Base-by-base conservation (phyloP, 2,113 vertebrate genomes). In the Rhombomys opimus region DNA sequence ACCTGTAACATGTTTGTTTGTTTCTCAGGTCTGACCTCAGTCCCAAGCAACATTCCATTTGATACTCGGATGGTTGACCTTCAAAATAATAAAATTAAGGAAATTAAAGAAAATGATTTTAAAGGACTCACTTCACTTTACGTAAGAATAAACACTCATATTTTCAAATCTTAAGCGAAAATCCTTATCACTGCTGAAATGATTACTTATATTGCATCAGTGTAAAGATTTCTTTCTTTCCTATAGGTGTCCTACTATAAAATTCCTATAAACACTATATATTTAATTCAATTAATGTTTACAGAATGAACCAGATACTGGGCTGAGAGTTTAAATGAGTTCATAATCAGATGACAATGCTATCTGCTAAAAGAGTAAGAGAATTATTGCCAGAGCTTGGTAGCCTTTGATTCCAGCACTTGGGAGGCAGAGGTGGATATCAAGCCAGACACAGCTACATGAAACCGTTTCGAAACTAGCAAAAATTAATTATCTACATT, bases 51-150 rank as follows among this genome's bases (percentile, higher is more conserved):
- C 97, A 99, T 99, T 98, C 99, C 99, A 7, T 97, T 97, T 88
- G 99, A 99, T 87, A 99, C 99, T 7, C 98, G 99, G 81, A 99
- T 99, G 98, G 97, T 99, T 32, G 99, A 99, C 90, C 99, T 99
- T 96, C 99, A 99, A 97, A 99, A 99, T 98, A 99, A 99, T 94
- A 99, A 99, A 98, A 99, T 99, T 97, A 99, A 98, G 41, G 99
- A 99, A 97, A 99, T 99, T 98, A 99, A 99, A 97, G 99, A 99
- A 98, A 98, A 99, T 0, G 99, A 99, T 97, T 99, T 99, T 90
- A 99, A 98, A 98, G 99, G 99, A 98, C 99, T 99, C 91, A 90
- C 96, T 92, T 98, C 98, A 20, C 99, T 99, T 97, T 99, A 99
- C 50, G 99, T 99, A 99, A 99, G 99, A 86, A 92, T 41, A 67